Percentiles rank a stretch among this genome's conserved stretches.
These are phyloP conservation scores for Dromaius novaehollandiae DNA, from an alignment of 2,113 vertebrate genomes.

Conservation along the genomic window DNA sequence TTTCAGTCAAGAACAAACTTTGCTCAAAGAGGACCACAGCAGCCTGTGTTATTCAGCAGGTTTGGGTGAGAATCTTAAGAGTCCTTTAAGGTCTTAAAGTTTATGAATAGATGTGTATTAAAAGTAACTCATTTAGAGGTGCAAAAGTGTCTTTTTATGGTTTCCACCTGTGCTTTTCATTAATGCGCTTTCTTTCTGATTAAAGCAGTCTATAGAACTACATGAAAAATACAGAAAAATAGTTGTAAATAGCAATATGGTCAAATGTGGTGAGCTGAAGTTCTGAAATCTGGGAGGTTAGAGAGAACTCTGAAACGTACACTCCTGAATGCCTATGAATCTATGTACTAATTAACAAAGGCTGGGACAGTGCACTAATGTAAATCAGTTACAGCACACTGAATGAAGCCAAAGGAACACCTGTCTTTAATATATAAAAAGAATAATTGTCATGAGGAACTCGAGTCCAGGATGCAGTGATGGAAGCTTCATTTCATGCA, in stretches of 20 bases:
- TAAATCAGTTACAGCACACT: constrained; percentile 17
- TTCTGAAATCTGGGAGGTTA: background rate
- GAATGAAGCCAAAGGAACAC: constrained; percentile 52
- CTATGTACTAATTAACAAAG: background rate
- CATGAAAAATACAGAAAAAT: background rate
- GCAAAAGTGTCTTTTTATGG: background rate
- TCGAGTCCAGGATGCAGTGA: constrained; percentile 20
- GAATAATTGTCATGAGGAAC: constrained; percentile 55
- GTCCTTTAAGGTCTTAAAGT: background rate
- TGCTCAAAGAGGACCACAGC: background rate
- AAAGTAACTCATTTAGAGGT: background rate
- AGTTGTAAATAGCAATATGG: background rate
- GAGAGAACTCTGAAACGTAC: background rate
- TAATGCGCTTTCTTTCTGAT: background rate
- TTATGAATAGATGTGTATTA: background rate
- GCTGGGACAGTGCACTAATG: background rate
- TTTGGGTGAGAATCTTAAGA: background rate
- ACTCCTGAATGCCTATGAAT: background rate
- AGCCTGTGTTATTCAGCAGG: background rate
- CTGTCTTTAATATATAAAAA: constrained; percentile 62
- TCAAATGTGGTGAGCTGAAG: background rate
- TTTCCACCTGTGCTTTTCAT: background rate
- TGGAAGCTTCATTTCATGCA: constrained; percentile 45
- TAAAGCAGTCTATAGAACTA: background rate
- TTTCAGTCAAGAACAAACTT: background rate